Conservation (phyloP, 1,140 invertebrate genomes). For the Orchestia grillus region DNA sequence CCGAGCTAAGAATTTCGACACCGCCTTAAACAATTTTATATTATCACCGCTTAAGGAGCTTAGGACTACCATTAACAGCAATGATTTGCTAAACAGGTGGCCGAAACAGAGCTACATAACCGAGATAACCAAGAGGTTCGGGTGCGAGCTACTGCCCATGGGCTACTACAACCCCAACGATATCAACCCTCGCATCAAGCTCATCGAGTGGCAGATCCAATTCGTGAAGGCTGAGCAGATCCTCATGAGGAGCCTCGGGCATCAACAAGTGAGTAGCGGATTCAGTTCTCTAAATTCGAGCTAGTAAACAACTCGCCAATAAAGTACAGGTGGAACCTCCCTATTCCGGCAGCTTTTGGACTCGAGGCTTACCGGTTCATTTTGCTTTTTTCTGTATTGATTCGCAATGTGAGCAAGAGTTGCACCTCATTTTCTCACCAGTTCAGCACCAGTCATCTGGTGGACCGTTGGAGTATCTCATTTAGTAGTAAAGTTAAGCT, state of each 20-base stretch:
- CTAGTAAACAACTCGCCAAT: no score
- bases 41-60: not conserved
- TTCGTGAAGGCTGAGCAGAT: constrained; percentile 82
- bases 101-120: constrained; percentile 77
- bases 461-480: no score
- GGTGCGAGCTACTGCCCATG: constrained; percentile 79
- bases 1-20: not conserved
- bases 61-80: not conserved
- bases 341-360: no score
- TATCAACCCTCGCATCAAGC: constrained; percentile 76
- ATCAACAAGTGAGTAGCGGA: constrained; percentile 74
- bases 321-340: no score
- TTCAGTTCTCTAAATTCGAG: no score
- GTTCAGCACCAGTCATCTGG: no score
- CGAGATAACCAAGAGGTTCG: constrained; percentile 75
- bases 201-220: constrained; percentile 80
- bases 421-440: no score
- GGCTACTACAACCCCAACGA: constrained; percentile 76
- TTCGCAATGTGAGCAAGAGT: no score
- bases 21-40: not conserved
- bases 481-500: no score
- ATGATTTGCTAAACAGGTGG: constrained; percentile 72
- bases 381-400: no score
- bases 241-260: constrained; percentile 79
- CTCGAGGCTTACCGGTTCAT: no score